phyloP scores from a whole-genome alignment of 2,113 vertebrate genomes.

The Phylloscopus trochilus region DNA sequence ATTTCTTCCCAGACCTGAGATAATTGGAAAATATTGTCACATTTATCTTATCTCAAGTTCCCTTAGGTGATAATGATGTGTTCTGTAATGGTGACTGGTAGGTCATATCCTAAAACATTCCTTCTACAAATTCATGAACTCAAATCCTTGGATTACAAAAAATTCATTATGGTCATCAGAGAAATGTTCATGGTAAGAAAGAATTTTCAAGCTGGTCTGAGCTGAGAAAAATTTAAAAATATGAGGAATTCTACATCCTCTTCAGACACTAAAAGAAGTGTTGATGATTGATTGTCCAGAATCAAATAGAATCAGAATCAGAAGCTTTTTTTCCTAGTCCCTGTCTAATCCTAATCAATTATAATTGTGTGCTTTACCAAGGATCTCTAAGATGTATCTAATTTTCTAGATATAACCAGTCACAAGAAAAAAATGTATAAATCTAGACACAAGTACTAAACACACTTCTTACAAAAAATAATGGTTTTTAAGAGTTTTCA shows the following conservation, averaged over 20 bases:
- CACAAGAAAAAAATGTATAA: background rate
- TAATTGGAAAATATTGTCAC: background rate
- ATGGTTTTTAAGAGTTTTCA: background rate
- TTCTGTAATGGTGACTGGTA: background rate
- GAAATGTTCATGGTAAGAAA: background rate
- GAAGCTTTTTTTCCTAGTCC: background rate
- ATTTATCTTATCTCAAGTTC: background rate
- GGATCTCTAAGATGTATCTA: background rate
- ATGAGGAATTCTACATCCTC: background rate
- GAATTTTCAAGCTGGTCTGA: background rate
- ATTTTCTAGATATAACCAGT: background rate
- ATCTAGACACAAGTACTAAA: background rate
- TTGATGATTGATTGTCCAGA: background rate
- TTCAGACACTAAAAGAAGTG: background rate
- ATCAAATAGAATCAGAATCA: background rate
- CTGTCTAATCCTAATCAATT: background rate
- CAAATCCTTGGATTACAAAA: background rate
- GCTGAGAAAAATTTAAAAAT: background rate
- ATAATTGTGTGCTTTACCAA: background rate
- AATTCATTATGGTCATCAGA: background rate
- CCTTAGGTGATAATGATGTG: background rate
- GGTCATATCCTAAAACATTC: background rate
- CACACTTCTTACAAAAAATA: background rate
- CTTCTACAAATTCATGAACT: background rate
- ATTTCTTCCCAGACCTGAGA: background rate